A percentile compares a stretch with the other conserved stretches of the same genome.
Conservation (phyloP, 2,797 vertebrate species). For the Hyperoplus lanceolatus region DNA sequence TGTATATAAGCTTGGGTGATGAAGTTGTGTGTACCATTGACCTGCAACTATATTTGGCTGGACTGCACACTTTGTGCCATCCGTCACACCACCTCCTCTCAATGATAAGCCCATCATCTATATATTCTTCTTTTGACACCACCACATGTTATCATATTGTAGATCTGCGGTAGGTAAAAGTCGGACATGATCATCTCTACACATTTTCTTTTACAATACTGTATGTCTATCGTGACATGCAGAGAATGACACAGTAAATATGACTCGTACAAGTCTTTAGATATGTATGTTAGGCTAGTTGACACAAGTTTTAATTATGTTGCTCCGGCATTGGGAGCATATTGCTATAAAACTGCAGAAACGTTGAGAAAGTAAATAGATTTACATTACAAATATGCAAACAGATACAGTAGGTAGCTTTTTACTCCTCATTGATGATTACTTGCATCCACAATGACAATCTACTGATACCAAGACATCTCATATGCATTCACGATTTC, state of each 20-base stretch:
- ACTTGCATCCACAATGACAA: conserved; percentile 83
- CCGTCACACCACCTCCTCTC: conserved; percentile 42
- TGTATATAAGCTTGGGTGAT: conserved; percentile 70
- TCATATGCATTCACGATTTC: conserved; percentile 81
- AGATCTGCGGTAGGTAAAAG: conserved; percentile 77
- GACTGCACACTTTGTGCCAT: conserved; percentile 68
- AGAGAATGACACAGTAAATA: conserved; percentile 86
- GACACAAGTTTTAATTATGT: conserved; percentile 82
- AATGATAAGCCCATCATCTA: conserved; percentile 41
- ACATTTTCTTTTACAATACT: conserved; percentile 78
- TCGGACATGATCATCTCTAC: conserved; percentile 81
- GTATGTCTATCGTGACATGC: conserved; percentile 86
- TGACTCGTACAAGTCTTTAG: conserved; percentile 84
- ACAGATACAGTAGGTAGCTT: conserved; percentile 84
- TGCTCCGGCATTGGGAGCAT: conserved; percentile 75
- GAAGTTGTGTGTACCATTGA: conserved; percentile 60
- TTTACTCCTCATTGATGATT: conserved; percentile 80
- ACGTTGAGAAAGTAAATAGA: conserved; percentile 83
- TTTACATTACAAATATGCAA: conserved; percentile 85
- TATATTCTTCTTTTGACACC: conserved; percentile 67
- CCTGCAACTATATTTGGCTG: conserved; percentile 67
- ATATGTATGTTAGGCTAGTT: conserved; percentile 86
- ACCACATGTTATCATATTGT: conserved; percentile 74
- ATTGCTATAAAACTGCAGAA: conserved; percentile 87
- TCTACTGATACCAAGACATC: conserved; percentile 82